Evolutionary conservation across 2,113 vertebrate species (phyloP).

Genomic region (Melanostigma gelatinosum): DNA sequence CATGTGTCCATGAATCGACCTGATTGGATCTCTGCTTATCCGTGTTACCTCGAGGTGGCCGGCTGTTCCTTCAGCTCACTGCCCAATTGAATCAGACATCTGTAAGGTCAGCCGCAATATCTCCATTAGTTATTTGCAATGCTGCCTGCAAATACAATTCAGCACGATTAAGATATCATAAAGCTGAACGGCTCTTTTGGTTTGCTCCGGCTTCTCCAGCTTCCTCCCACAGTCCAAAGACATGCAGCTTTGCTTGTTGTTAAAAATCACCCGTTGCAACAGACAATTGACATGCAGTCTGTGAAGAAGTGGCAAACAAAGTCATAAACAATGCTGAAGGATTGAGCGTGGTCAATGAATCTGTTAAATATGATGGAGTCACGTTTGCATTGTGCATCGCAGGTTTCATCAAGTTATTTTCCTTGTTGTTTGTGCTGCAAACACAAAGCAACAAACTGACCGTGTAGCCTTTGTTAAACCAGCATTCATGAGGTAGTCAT

Average conservation of each 20-base stretch:
- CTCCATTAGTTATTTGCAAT: background rate
- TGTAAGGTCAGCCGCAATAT: background rate
- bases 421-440: background rate
- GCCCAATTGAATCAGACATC: slow-evolving; percentile 4
- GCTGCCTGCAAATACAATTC: background rate
- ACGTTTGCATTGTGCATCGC: background rate
- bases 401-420: background rate
- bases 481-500: slow-evolving; percentile 12
- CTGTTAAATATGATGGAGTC: background rate
- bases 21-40: slow-evolving; percentile 7
- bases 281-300: background rate
- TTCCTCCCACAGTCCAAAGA: no score
- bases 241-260: no score
- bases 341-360: background rate
- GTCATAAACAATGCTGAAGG: background rate
- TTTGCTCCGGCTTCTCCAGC: no score
- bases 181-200: background rate
- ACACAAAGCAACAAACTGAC: slow-evolving; percentile 36
- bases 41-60: slow-evolving; percentile 6
- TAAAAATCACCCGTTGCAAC: background rate
- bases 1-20: background rate
- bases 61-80: slow-evolving; percentile 1
- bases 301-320: background rate
- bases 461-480: background rate
- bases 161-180: background rate